A percentile compares a stretch with the other conserved stretches of the same genome.
Conservation (phyloP, 2,113 vertebrate genomes). For the Okapia johnstoni region DNA sequence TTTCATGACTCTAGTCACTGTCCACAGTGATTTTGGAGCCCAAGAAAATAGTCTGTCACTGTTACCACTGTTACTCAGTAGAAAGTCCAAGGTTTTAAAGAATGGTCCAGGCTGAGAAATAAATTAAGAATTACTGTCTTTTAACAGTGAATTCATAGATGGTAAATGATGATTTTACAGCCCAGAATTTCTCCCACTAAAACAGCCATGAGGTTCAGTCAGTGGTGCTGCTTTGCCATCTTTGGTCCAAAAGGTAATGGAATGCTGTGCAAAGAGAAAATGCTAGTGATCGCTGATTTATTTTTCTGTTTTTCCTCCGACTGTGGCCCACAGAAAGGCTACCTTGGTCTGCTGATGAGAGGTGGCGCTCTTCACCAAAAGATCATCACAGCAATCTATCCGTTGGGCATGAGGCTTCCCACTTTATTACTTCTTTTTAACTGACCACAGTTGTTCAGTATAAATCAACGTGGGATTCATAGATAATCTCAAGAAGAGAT, state of each 20-base stretch:
- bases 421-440: background rate
- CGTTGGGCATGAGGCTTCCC: background rate
- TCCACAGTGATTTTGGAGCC: background rate
- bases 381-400: background rate
- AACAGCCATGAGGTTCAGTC: background rate
- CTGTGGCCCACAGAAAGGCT: background rate
- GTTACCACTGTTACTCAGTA: background rate
- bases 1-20: background rate
- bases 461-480: background rate
- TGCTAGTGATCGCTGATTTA: accelerated
- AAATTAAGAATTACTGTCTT: background rate
- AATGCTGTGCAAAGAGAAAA: background rate
- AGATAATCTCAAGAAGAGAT: background rate
- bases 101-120: background rate
- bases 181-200: too few species aligned
- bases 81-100: background rate
- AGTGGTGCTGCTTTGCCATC: background rate
- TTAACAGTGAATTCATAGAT: background rate
- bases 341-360: background rate
- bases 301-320: accelerated
- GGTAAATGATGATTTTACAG: background rate
- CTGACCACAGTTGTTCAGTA: background rate
- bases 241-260: background rate
- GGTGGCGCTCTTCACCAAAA: slow-evolving; percentile 50
- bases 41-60: background rate